Evolutionary conservation across 2,113 vertebrate species (phyloP).

Genomic region (Ivindomyrus marchei): DNA sequence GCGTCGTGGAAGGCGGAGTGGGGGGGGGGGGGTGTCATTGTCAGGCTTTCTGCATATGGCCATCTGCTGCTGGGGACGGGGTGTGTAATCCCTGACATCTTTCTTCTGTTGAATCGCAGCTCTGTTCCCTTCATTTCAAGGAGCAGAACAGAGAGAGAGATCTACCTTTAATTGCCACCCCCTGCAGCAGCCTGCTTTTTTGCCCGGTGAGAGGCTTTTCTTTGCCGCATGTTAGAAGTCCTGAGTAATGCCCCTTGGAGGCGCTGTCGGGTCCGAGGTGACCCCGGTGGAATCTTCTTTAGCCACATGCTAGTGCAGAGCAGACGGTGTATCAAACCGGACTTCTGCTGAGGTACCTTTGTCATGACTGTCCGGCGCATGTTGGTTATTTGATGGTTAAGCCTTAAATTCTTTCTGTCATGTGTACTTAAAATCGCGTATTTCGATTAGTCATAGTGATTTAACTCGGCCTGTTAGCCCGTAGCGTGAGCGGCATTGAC

Average conservation of each 20-base stretch:
- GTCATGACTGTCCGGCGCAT: background rate
- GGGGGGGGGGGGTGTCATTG: background rate
- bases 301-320: background rate
- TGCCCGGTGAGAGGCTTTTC: conserved; percentile 13
- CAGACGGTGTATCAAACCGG: background rate
- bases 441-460: background rate
- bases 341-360: background rate
- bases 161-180: conserved; percentile 13
- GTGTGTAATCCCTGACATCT: conserved; percentile 23
- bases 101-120: conserved; percentile 19
- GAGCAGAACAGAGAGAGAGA: background rate
- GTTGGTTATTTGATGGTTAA: background rate
- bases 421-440: background rate
- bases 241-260: background rate
- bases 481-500: background rate
- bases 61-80: conserved; percentile 15
- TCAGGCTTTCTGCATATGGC: conserved; percentile 7
- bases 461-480: background rate
- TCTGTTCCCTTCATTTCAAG: conserved; percentile 20
- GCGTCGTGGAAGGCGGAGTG: background rate
- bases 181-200: background rate
- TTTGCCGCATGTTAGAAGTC: conserved; percentile 16
- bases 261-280: background rate
- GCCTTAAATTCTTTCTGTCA: background rate
- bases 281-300: background rate